Base-by-base conservation (phyloP, 2,888 invertebrate genomes). In the Imbricaverruca yamaguchii region DNA sequence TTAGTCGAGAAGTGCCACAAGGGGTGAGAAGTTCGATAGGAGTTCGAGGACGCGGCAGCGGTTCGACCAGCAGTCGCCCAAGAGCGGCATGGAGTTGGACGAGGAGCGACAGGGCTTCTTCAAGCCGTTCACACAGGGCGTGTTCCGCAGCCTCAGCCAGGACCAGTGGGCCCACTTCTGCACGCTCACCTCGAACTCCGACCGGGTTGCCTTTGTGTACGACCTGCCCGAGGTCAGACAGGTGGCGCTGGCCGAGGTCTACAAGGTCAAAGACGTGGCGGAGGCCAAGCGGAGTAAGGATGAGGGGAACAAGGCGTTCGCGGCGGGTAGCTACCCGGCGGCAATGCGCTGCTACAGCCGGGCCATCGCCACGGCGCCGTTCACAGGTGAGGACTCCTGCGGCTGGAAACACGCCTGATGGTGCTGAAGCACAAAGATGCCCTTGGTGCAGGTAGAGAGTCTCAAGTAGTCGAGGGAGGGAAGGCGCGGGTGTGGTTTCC, bases 151-250 rank as follows among this genome's bases (percentile, higher is more conserved):
- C 69, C 86, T 91, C 84, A 87, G 89, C 84, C 90, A 90, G 83
- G 88, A 90, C 80, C 90, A 91, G 82, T 89, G 91, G 83, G 91
- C 91, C 84, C 90, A 90, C 85, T 92, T 94, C 86, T 88, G 90
- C 67, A 88, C 89, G 85, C 89, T 92, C 84, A 89, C 90, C 85
- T 89, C 89, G 82, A 92, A 93, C 86, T 88, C 90, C 81, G 91
- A 92, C 83, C 90, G 93, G 82, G 91, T 93, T 82, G 89, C 89
- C 82, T 92, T 90, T 87, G 87, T 91, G 74, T 83, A 83, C 80
- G 83, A 83, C 80, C 81, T 84, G 53, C 83, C 87, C 8, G 85
- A 85, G 80, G 85, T 84, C 59, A 86, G 87, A 81, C 85, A 86
- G 39, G 84, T 87, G 55, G 85, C 85, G 65, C 83, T 86, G 83